Evolutionary conservation across 1,140 invertebrate genomes (phyloP).

Genomic region (Daktulosphaira vitifoliae): DNA sequence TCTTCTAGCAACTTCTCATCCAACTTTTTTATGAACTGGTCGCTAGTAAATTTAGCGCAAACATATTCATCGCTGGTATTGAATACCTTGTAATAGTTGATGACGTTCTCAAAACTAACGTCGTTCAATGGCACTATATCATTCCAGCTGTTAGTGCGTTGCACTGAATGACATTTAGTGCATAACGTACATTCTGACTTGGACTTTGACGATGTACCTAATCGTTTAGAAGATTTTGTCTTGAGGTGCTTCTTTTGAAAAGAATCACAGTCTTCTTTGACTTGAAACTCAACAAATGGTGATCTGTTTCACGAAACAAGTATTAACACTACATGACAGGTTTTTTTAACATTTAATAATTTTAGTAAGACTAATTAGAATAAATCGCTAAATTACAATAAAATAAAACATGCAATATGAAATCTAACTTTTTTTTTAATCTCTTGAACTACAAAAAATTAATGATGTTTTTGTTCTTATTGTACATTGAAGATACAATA

Average conservation of each 20-base stretch:
- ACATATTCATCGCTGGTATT: slow-evolving; percentile 14
- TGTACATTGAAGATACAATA: too few relatives aligned
- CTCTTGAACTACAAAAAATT: too few relatives aligned
- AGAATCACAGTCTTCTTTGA: background rate
- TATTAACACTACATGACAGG: too few relatives aligned
- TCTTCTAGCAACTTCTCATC: slow-evolving; percentile 10
- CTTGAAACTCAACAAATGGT: background rate
- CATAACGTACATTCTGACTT: background rate
- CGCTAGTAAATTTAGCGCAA: slow-evolving; percentile 1
- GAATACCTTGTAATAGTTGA: slow-evolving; percentile 23
- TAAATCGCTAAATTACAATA: too few relatives aligned
- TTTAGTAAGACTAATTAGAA: too few relatives aligned
- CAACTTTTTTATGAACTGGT: background rate
- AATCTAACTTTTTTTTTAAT: too few relatives aligned
- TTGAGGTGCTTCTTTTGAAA: background rate
- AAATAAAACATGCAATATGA: too few relatives aligned
- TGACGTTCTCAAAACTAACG: slow-evolving; percentile 25
- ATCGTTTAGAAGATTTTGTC: background rate
- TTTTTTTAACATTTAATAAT: too few relatives aligned
- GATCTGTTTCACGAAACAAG: background rate
- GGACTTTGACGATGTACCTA: background rate
- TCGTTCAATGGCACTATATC: slow-evolving; percentile 16
- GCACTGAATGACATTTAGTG: slow-evolving; percentile 7
- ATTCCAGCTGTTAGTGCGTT: slow-evolving; percentile 19
- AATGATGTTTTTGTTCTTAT: too few relatives aligned